These are phyloP conservation scores for Clanis bilineata DNA, from an alignment of 2,888 invertebrate species.

Conservation along the genomic window DNA sequence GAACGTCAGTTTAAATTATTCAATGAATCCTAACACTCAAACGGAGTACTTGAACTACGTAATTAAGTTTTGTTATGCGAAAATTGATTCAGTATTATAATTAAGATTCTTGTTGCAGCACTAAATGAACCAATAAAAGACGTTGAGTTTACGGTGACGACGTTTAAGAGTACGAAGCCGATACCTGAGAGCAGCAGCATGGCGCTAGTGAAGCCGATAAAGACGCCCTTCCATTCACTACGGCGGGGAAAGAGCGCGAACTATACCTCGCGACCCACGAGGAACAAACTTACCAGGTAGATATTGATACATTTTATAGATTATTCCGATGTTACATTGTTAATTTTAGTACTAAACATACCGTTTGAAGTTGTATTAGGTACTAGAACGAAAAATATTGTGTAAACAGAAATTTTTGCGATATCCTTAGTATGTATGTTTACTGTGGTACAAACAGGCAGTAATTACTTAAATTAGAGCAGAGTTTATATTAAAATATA, in stretches of 20 bases:
- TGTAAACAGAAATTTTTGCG: too few species aligned
- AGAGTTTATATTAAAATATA: too few species aligned
- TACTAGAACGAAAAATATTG: too few species aligned
- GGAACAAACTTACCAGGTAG: slow-evolving; percentile 74
- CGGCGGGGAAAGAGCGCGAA: slow-evolving; percentile 60
- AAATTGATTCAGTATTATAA: background rate
- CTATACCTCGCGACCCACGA: slow-evolving; percentile 52
- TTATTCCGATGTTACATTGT: too few species aligned
- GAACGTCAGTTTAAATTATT: too few species aligned
- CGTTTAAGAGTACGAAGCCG: slow-evolving; percentile 86
- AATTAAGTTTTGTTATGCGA: background rate
- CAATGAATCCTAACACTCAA: too few species aligned
- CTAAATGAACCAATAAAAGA: slow-evolving; percentile 91
- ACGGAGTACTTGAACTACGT: too few species aligned
- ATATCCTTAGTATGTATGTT: too few species aligned
- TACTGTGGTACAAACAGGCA: too few species aligned
- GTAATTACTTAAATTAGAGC: too few species aligned
- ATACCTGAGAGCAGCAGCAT: slow-evolving; percentile 62
- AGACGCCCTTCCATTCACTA: slow-evolving; percentile 69
- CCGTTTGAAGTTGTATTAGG: too few species aligned
- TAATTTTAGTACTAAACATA: too few species aligned
- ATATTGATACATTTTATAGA: background rate
- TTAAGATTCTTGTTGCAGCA: slow-evolving; percentile 67
- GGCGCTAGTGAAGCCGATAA: slow-evolving; percentile 61
- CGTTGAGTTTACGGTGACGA: slow-evolving; percentile 94